Percentiles rank a stretch among this genome's conserved stretches.
Conservation (phyloP, 2,888 invertebrate species). For the Eupithecia subfuscata region DNA sequence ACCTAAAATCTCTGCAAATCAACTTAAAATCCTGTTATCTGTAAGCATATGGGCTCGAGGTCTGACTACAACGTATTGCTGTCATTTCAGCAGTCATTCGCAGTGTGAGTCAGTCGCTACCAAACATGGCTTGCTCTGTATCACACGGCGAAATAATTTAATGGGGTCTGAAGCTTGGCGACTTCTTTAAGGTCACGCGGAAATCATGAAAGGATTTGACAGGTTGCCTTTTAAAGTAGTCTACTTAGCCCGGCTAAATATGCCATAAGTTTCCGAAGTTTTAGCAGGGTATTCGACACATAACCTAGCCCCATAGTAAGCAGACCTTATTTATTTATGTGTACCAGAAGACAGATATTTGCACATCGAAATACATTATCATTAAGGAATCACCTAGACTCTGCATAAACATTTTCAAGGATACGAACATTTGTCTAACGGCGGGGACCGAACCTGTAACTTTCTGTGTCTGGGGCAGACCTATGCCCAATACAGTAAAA, state of each 20-base stretch:
- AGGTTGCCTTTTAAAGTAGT: constrained; percentile 2
- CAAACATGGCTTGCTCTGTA: constrained; percentile 23
- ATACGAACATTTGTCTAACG: background rate
- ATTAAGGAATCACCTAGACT: too few relatives aligned
- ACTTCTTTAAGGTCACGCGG: constrained; percentile 14
- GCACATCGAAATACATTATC: too few relatives aligned
- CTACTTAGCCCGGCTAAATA: background rate
- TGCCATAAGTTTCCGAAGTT: background rate
- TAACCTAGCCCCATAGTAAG: background rate
- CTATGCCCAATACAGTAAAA: background rate
- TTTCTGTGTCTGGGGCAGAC: background rate
- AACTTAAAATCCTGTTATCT: background rate
- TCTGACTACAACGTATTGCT: background rate
- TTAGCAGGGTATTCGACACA: background rate
- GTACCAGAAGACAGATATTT: background rate
- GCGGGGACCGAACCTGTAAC: background rate
- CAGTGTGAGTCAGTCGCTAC: constrained; percentile 28
- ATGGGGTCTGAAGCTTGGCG: constrained; percentile 17
- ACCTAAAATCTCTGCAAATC: background rate
- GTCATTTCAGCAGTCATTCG: constrained; percentile 7
- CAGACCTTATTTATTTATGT: background rate
- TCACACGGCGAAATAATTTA: constrained; percentile 22
- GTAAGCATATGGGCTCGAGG: constrained; percentile 13
- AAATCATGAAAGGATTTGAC: constrained; percentile 8
- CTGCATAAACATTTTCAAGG: too few relatives aligned